Evolutionary conservation across 2,888 invertebrate species (phyloP), one percentile per base, ranked within the genome.

Genomic region (Epiblema foenella): DNA sequence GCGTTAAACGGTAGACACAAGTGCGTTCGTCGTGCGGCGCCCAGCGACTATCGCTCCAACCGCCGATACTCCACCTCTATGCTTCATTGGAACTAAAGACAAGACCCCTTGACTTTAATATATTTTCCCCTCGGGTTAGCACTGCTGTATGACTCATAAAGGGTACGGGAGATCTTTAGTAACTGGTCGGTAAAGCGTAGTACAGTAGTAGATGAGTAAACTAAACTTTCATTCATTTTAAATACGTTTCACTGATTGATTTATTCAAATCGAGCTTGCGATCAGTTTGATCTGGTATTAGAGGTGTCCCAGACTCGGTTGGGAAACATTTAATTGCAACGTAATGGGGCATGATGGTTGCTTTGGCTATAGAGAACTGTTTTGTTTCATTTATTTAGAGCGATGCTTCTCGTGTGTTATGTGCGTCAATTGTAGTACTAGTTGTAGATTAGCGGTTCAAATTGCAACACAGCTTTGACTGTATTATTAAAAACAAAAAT

Each of bases 41-140:
- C 84, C 81, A 79, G 81, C 89, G 86, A 93, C 92, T 91, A 87
- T 75, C 81, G 83, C 76, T 80, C 75, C 63, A 74, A 74, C 76
- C 76, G 76, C 81, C 72, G 78, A 76, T 77, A 75, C 77, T 85
- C 84, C 79, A 83, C 88, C 87, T 88, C 88, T 87, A 90, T 84
- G 88, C 86, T 83, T 89, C 86, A 88, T 84, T 85, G 80, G 82
- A 79, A 84, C 83, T 77, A 79, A 76, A 77, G 72, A 54, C 76
- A 74, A 77, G 85, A 77, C 77, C 86, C 82, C 77, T 76, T 75
- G 73, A 75, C 72, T 74, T 75, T 74, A 76, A 75, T 75, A 73
- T 51, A 75, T 77, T 78, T 77, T 81, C 83, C 84, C 54, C 81
- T 82, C 80, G 68, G 59, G 73, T 75, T 75, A 76, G 74, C 76